Conservation (phyloP, 2,888 invertebrate genomes). For the Callyntrura guangdongensis region DNA sequence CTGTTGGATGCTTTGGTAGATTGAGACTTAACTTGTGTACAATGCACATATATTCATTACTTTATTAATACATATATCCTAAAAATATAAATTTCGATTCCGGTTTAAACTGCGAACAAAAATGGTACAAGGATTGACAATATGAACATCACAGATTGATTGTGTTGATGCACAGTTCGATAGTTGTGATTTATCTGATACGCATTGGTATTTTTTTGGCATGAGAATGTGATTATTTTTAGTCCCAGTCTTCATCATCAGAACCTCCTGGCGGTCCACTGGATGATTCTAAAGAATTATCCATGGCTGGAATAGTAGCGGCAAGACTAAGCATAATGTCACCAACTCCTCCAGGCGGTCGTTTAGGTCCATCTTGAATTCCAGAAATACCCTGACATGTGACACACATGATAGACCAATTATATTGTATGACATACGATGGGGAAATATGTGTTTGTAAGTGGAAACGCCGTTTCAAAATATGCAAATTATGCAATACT, state of each 20-base stretch:
- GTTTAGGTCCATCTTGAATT: constrained; percentile 77
- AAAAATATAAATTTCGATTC: constrained; percentile 53
- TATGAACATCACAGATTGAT: constrained; percentile 58
- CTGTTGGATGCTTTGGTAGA: too few species aligned
- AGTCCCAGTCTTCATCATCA: constrained; percentile 83
- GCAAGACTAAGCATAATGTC: constrained; percentile 84
- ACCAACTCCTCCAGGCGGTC: constrained; percentile 77
- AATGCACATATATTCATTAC: background rate
- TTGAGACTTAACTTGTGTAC: too few species aligned
- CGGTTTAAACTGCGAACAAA: background rate
- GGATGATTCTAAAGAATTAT: constrained; percentile 76
- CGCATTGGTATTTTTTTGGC: constrained; percentile 34
- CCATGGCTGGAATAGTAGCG: constrained; percentile 80
- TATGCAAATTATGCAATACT: too few species aligned
- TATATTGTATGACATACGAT: too few species aligned
- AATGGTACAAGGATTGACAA: constrained; percentile 56
- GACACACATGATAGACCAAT: too few species aligned
- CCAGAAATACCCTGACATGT: constrained; percentile 84
- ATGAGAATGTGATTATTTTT: constrained; percentile 7
- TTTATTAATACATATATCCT: background rate
- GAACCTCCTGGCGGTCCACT: constrained; percentile 64
- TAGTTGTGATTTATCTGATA: background rate
- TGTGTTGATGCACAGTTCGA: constrained; percentile 15
- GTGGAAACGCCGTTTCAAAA: too few species aligned
- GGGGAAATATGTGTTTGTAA: too few species aligned